Evolutionary conservation across 1,140 invertebrate genomes (phyloP).

Genomic region (Drosophila santomea): DNA sequence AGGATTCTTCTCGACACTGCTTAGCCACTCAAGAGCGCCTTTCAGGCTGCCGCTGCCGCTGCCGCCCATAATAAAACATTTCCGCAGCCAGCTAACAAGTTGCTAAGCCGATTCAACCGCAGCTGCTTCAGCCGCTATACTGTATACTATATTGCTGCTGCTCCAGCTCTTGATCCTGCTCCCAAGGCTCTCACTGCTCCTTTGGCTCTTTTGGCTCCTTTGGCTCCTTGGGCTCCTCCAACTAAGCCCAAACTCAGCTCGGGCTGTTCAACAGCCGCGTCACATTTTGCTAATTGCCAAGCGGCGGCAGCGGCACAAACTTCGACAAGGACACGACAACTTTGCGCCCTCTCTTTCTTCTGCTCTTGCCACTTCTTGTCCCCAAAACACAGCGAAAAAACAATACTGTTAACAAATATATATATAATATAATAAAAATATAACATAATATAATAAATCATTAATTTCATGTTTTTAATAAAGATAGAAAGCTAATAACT

Average conservation of each 20-base stretch:
- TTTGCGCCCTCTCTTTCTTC: conserved; percentile 43
- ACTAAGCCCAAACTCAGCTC: conserved; percentile 55
- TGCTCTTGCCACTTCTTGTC: conserved; percentile 1
- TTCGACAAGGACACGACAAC: conserved; percentile 58
- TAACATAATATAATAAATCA: too few species aligned
- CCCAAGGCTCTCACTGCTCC: not conserved
- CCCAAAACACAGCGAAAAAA: conserved; percentile 7
- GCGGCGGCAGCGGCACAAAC: conserved; percentile 42
- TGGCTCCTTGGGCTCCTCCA: conserved; percentile 19
- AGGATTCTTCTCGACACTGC: conserved; percentile 35
- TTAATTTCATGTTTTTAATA: too few species aligned
- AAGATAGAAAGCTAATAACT: too few species aligned
- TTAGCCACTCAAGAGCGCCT: conserved; percentile 43
- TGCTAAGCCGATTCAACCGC: conserved; percentile 34
- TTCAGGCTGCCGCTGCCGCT: conserved; percentile 1
- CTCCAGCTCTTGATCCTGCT: conserved; percentile 3
- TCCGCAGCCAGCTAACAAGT: conserved; percentile 32
- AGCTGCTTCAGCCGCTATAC: not conserved
- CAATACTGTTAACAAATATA: too few species aligned
- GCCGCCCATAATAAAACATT: conserved; percentile 45
- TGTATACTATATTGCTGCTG: not conserved
- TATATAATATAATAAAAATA: too few species aligned
- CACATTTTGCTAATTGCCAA: conserved; percentile 60
- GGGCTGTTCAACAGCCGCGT: conserved; percentile 59
- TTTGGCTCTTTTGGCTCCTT: not conserved